These are phyloP conservation scores for Neosilurus hyrtlii DNA, from an alignment of 2,797 vertebrate species.

Conservation along the genomic window DNA sequence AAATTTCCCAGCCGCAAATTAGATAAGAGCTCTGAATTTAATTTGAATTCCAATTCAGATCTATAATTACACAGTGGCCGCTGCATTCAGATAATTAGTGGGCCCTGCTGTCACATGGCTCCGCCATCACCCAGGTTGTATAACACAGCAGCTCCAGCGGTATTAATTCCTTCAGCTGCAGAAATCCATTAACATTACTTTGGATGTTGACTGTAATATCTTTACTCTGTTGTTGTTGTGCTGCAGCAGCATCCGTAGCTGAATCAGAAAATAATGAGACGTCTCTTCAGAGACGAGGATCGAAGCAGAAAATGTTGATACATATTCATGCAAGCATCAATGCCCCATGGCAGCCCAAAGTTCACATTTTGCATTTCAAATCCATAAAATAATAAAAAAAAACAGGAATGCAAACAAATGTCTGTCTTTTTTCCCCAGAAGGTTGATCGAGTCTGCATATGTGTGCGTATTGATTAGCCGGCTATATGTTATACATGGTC, in stretches of 20 bases:
- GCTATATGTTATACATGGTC: slow-evolving; percentile 4
- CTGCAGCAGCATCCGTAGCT: not conserved
- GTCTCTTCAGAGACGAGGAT: slow-evolving; percentile 5
- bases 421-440: slow-evolving; percentile 10
- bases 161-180: slow-evolving; percentile 16
- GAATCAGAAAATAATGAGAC: slow-evolving; percentile 27
- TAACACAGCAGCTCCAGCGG: not conserved
- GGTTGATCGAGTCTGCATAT: not conserved
- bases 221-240: not conserved
- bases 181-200: slow-evolving; percentile 15
- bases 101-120: not conserved
- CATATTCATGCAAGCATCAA: slow-evolving; percentile 24
- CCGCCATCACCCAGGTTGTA: not conserved
- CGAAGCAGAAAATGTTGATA: slow-evolving; percentile 10
- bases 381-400: slow-evolving; percentile 24
- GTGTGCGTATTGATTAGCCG: not conserved
- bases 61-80: slow-evolving; percentile 51
- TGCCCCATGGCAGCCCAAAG: slow-evolving; percentile 22
- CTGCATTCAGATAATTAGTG: slow-evolving; percentile 53
- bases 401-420: slow-evolving; percentile 29
- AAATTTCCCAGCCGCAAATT: slow-evolving; percentile 42
- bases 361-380: slow-evolving; percentile 48
- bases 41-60: slow-evolving; percentile 59
- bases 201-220: slow-evolving; percentile 24
- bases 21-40: slow-evolving; percentile 58